These are phyloP conservation scores for Kobus ellipsiprymnus DNA, from an alignment of 2,113 vertebrate genomes.

Conservation along the genomic window DNA sequence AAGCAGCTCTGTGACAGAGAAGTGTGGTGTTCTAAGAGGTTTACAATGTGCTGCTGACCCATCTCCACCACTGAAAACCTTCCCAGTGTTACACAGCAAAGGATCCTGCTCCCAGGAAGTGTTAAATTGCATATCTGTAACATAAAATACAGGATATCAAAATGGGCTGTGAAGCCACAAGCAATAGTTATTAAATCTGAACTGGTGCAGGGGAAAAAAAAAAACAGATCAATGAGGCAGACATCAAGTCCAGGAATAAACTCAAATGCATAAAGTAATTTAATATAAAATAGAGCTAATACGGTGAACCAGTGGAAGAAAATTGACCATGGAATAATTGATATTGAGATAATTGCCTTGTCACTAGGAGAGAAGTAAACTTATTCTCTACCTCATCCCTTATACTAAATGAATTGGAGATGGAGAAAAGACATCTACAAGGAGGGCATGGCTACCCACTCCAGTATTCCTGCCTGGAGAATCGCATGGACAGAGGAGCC, in stretches of 20 bases:
- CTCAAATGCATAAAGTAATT: constrained; percentile 18
- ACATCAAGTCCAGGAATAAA: background rate
- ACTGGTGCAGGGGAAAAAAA: background rate
- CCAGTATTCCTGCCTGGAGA: background rate
- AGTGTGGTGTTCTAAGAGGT: background rate
- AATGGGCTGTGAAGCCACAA: background rate
- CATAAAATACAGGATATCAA: constrained; percentile 14
- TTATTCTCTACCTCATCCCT: background rate
- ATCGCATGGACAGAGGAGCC: background rate
- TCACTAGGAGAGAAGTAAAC: background rate
- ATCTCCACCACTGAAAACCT: background rate
- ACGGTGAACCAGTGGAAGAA: background rate
- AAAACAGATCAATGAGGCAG: background rate
- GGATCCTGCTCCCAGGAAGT: background rate
- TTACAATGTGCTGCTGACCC: background rate
- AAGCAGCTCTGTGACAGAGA: background rate
- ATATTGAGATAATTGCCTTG: background rate
- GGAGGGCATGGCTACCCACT: background rate
- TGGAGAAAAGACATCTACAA: background rate
- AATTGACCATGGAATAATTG: background rate
- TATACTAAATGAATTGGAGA: background rate
- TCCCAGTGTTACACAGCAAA: background rate
- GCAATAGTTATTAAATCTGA: constrained; percentile 16
- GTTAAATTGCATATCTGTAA: constrained; percentile 6
- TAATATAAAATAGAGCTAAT: background rate